Evolutionary conservation across 2,113 vertebrate genomes (phyloP), one percentile per base, ranked within the genome.

Genomic region (Pachypanchax playfairii): DNA sequence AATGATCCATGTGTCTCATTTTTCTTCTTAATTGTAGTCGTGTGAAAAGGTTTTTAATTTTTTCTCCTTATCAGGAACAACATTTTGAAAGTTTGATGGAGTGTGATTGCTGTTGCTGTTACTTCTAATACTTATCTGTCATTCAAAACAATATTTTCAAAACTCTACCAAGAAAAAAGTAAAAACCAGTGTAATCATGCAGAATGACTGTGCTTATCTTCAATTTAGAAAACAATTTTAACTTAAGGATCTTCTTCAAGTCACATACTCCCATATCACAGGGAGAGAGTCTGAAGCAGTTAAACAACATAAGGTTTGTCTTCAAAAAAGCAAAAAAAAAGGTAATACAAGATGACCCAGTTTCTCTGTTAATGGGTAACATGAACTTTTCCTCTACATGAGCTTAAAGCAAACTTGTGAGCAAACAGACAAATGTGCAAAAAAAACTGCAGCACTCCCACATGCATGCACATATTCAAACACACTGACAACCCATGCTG

Each of bases 321-420:
- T 73, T 69, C 54, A 73, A 81, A 81, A 69, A 75, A 77, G n/a
- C n/a, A 78, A 73, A 33, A 48, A 39, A 51, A 1, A 47, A 63
- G 61, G 60, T 77, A 64, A 79, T 47, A 67, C 50, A 75, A 85
- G 65, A 77, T 5, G 64, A 44, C 26, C 66, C 41, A 20, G 8
- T 46, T 25, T 13, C 6, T 66, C 74, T 80, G 81, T 85, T 79
- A 86, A 84, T 88, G 59, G 50, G 75, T 85, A 77, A 85, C 77
- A n/a, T n/a, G n/a, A n/a, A n/a, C n/a, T n/a, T n/a, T n/a, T n/a
- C n/a, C n/a, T n/a, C n/a, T n/a, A n/a, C n/a, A n/a, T n/a, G n/a
- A n/a, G n/a, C n/a, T n/a, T n/a, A n/a, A n/a, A n/a, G n/a, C n/a
- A n/a, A n/a, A n/a, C n/a, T n/a, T n/a, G n/a, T n/a, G n/a, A n/a